Conservation (phyloP, 2,888 invertebrate species). For the Hyppa rectilinea region DNA sequence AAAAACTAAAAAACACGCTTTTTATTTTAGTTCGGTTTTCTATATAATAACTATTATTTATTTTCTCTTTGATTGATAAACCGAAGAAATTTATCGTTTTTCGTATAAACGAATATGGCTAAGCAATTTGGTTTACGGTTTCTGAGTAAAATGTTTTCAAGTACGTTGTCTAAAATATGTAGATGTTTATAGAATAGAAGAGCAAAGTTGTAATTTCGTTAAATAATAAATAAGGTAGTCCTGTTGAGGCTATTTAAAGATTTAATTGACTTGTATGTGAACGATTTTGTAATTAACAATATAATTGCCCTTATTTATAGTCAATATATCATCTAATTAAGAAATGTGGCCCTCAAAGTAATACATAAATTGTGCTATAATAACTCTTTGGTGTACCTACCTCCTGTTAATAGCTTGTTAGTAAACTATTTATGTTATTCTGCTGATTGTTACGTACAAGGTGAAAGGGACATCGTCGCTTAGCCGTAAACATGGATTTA, state of each 20-base stretch:
- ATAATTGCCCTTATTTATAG: constrained; percentile 48
- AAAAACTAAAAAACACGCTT: too few relatives aligned
- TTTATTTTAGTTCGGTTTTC: too few relatives aligned
- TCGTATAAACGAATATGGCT: too few relatives aligned
- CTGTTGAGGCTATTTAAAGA: constrained; percentile 5
- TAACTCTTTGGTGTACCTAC: constrained; percentile 23
- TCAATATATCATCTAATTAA: constrained; percentile 51
- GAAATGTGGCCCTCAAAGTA: constrained; percentile 40
- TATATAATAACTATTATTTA: too few relatives aligned
- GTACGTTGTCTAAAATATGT: not conserved
- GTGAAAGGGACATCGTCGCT: too few relatives aligned
- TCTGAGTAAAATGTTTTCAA: not conserved
- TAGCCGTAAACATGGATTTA: too few relatives aligned
- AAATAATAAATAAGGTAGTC: not conserved
- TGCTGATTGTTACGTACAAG: too few relatives aligned
- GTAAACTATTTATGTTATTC: not conserved
- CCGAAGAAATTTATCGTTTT: too few relatives aligned
- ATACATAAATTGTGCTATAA: constrained; percentile 39
- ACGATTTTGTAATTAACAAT: constrained; percentile 44
- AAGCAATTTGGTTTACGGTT: too few relatives aligned
- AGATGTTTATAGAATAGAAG: not conserved
- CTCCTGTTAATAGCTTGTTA: not conserved
- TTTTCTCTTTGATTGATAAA: too few relatives aligned
- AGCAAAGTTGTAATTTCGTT: not conserved
- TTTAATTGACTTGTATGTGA: constrained; percentile 23